Conservation (phyloP, 2,113 vertebrate species). For the Sylvia atricapilla region DNA sequence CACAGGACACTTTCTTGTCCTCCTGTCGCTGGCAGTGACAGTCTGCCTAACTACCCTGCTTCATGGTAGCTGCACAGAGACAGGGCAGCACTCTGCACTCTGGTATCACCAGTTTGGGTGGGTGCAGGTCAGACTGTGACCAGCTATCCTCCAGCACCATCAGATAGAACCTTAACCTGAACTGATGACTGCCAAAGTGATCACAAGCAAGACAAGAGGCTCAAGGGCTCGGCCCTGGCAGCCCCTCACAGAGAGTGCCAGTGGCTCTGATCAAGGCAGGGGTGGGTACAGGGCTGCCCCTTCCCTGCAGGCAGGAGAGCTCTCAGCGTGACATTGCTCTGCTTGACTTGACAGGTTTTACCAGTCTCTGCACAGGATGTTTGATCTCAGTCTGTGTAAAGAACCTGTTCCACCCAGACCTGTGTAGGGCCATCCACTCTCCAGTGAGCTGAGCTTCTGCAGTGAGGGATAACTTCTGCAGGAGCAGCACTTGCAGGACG, state of each 20-base stretch:
- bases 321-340: rapidly evolving
- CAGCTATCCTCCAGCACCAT: not conserved
- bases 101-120: no score
- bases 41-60: not conserved
- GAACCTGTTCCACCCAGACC: not conserved
- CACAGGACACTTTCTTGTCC: not conserved
- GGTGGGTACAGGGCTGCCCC: not conserved
- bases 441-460: not conserved
- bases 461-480: not conserved
- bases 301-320: not conserved
- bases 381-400: not conserved
- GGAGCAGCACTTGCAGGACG: not conserved
- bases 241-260: not conserved
- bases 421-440: rapidly evolving
- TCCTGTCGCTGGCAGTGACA: not conserved
- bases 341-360: not conserved
- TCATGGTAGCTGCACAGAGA: not conserved
- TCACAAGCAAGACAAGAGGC: not conserved
- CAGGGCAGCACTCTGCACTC: not conserved
- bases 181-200: not conserved
- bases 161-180: not conserved
- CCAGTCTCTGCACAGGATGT: not conserved
- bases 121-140: not conserved
- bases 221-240: not conserved
- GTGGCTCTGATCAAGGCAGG: not conserved